Conservation (phyloP, 2,888 invertebrate genomes). For the Therioaphis trifolii region DNA sequence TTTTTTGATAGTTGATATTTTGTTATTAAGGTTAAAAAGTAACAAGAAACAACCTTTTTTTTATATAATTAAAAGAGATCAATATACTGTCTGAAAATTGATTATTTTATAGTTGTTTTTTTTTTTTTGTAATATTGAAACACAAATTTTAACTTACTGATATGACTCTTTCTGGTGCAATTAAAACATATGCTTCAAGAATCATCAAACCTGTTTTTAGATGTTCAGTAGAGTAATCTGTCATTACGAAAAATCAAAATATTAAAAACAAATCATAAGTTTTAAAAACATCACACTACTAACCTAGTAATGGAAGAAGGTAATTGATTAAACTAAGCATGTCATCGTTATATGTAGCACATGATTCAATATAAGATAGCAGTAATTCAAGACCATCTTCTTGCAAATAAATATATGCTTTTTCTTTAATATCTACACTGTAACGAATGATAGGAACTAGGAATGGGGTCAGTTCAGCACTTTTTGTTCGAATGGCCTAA, state of each 20-base stretch:
- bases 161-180: slow-evolving; percentile 83
- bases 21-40: no score
- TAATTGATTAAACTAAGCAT: slow-evolving; percentile 81
- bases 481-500: slow-evolving; percentile 63
- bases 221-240: slow-evolving; percentile 86
- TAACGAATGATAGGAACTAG: slow-evolving; percentile 76
- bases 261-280: slow-evolving; percentile 29
- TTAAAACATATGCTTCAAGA: slow-evolving; percentile 83
- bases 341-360: slow-evolving; percentile 66
- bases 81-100: no score
- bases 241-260: slow-evolving; percentile 66
- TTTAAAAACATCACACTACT: slow-evolving; percentile 65
- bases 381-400: slow-evolving; percentile 94
- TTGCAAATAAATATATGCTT: slow-evolving; percentile 85
- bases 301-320: slow-evolving; percentile 80
- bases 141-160: slow-evolving; percentile 65
- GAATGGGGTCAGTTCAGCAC: slow-evolving; percentile 69
- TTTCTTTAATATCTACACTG: slow-evolving; percentile 82
- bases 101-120: no score
- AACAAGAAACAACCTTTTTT: no score
- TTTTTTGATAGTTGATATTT: no score
- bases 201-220: slow-evolving; percentile 83
- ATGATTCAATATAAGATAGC: slow-evolving; percentile 71
- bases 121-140: not conserved
- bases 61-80: no score